Evolutionary conservation across 1,140 invertebrate species (phyloP).

Genomic region (Cyrtorhinus lividipennis): DNA sequence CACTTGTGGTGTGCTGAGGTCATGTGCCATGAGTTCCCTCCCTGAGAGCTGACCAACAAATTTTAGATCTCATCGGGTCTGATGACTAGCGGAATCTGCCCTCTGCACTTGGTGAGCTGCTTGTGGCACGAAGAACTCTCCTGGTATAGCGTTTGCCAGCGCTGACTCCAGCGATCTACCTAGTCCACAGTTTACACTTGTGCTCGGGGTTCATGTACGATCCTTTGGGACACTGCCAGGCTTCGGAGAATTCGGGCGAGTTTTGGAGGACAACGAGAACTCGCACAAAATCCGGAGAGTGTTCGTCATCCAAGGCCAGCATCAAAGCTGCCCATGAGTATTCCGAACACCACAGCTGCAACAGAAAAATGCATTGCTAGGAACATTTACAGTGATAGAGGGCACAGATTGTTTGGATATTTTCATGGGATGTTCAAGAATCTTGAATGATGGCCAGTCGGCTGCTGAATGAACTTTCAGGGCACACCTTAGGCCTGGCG

Average conservation of each 20-base stretch:
- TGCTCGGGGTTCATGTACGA: conserved; percentile 77
- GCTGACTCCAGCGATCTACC: not conserved
- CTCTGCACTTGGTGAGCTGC: too few species aligned
- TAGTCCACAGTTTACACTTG: conserved; percentile 78
- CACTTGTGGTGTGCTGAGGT: too few species aligned
- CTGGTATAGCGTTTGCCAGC: too few species aligned
- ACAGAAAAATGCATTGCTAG: conserved; percentile 3
- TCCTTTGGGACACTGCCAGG: conserved; percentile 66
- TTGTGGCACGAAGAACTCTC: too few species aligned
- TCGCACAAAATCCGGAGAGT: conserved; percentile 59
- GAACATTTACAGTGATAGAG: not conserved
- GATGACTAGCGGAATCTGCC: too few species aligned
- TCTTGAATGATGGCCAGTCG: too few species aligned
- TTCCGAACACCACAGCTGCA: conserved; percentile 71
- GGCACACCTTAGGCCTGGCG: too few species aligned
- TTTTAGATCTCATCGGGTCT: too few species aligned
- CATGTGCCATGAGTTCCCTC: too few species aligned
- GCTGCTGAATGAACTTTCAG: too few species aligned
- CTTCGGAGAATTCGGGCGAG: conserved; percentile 68
- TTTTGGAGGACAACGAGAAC: conserved; percentile 85
- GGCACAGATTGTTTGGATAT: not conserved
- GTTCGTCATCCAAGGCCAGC: conserved; percentile 64
- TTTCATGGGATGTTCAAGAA: too few species aligned
- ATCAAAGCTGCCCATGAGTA: conserved; percentile 60
- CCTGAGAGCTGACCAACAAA: too few species aligned